A percentile compares a stretch with the other conserved stretches of the same genome.
Conservation (phyloP, 1,140 invertebrate species). For the Ridgeia piscesae region DNA sequence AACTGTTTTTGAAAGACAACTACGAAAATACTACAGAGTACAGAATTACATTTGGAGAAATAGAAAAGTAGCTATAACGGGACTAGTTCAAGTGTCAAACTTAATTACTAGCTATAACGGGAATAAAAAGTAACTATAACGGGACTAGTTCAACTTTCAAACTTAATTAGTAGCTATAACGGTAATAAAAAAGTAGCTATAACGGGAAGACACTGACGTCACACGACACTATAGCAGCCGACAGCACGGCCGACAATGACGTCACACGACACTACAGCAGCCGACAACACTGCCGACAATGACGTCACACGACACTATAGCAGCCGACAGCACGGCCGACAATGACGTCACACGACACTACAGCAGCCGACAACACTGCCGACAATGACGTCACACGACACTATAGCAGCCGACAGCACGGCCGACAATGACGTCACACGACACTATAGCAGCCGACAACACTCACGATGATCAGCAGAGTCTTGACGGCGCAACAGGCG, state of each 20-base stretch:
- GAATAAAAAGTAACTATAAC: no score
- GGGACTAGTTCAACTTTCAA: no score
- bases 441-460: neutral
- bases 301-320: neutral
- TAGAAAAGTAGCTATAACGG: no score
- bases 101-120: no score
- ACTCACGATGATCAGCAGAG: constrained; percentile 30
- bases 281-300: constrained; percentile 26
- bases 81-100: no score
- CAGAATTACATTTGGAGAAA: no score
- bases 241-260: neutral
- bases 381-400: no score
- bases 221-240: neutral
- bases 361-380: no score
- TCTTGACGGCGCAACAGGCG: constrained; percentile 32
- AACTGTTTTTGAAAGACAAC: no score
- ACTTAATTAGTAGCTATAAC: no score
- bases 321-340: neutral
- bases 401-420: neutral
- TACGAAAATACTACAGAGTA: no score
- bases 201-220: neutral
- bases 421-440: neutral
- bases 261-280: neutral
- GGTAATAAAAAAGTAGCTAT: no score
- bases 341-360: neutral